A percentile compares a stretch with the other conserved stretches of the same genome.
Conservation (phyloP, 2,888 invertebrate genomes). For the Xiphydria camelus region DNA sequence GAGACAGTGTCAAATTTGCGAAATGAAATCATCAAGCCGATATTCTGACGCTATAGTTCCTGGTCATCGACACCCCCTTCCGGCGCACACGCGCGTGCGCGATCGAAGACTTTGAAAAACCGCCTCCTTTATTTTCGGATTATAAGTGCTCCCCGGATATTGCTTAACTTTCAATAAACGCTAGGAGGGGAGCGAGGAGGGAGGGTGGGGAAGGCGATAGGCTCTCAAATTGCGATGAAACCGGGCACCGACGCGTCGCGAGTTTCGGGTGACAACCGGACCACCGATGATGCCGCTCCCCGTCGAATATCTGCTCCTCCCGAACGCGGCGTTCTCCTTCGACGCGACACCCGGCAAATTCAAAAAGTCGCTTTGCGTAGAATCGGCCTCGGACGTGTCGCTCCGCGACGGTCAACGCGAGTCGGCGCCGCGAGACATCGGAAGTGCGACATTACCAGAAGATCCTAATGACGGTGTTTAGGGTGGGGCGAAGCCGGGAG, state of each 20-base stretch:
- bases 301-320: slow-evolving; percentile 18
- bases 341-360: background rate
- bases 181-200: background rate
- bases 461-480: slow-evolving; percentile 3
- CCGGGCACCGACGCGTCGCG: slow-evolving; percentile 49
- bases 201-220: slow-evolving; percentile 18
- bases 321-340: slow-evolving; percentile 4
- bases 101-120: slow-evolving; percentile 12
- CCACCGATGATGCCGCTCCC: slow-evolving; percentile 52
- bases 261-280: slow-evolving; percentile 55
- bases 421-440: background rate
- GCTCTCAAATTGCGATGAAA: slow-evolving; percentile 57
- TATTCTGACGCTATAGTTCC: too few species aligned
- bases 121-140: background rate
- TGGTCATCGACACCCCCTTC: too few species aligned
- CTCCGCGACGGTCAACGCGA: too few species aligned
- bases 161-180: slow-evolving; percentile 15
- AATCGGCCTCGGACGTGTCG: too few species aligned
- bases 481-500: background rate
- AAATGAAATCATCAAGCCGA: too few species aligned
- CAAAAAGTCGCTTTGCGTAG: too few species aligned
- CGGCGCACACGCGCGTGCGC: slow-evolving; percentile 8
- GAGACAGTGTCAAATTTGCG: too few species aligned
- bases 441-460: slow-evolving; percentile 3
- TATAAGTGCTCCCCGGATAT: slow-evolving; percentile 5